Evolutionary conservation across 2,888 invertebrate genomes (phyloP), one percentile per base, ranked within the genome.

Genomic region (Protodeltote pygarga): DNA sequence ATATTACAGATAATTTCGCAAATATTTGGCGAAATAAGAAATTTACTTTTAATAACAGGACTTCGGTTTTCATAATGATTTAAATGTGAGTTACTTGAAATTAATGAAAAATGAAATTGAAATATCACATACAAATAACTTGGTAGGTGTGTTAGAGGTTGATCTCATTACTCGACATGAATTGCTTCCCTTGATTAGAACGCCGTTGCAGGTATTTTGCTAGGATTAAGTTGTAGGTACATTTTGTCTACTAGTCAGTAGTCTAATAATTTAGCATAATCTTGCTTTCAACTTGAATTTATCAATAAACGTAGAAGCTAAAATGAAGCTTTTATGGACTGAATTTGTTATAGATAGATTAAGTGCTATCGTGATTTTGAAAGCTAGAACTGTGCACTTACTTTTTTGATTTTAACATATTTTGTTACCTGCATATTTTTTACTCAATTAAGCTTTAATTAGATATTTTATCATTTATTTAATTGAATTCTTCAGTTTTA

Each of bases 211-310:
- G 51, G 39, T 39, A 41, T 40, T 28, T 17, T 21, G 27, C 37
- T 70, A 54, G 41, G 49, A 44, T 48, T 61, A 77, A 72, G 74
- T 76, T 79, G 69, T 79, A 77, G 67, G 72, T 79, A 83, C 76
- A 79, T 81, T 78, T 76, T 62, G 72, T 83, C 77, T 81, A 78
- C 88, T 88, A 88, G 88, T 88, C 88, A 88, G 77, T 86, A 85
- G 78, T 72, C 63, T 82, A 73, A 77, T 80, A 71, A 67, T 76
- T 77, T 77, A 75, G 73, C 42, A 50, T 65, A 63, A 68, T 65
- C 53, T 50, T 51, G 51, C 58, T 53, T 47, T 50, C 50, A 31
- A 35, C 33, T 53, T 45, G 11, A 39, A 37, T 29, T 39, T 42
- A 40, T 31, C 50, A 58, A 47, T 53, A 40, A 39, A 33, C 35